Base-by-base conservation (phyloP, 2,888 invertebrate species). In the Lumbricus terrestris region DNA sequence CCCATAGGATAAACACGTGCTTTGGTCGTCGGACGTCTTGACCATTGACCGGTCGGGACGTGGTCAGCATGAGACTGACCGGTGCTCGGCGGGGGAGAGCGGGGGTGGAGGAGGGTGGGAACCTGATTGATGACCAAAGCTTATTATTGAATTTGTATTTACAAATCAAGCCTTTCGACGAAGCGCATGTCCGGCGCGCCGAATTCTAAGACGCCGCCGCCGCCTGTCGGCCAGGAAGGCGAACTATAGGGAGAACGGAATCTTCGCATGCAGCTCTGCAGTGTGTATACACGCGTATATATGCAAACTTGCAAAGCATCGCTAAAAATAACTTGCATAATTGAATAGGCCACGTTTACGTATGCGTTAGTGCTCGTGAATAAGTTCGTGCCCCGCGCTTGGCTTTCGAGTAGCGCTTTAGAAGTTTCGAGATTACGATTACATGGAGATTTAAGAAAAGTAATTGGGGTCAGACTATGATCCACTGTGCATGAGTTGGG, bases 101-200 rank as follows among this genome's bases (percentile, higher is more conserved):
- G n/a, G 85, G 85, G 16, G 4, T 35, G 85, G 16, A 18, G 4
- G 83, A n/a, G 15, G 54, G 16, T 20, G 35, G 13, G 18, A 18
- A 35, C 23, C 85, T 85, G 85, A 85, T 85, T 35, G 85, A 85
- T 85, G 85, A 34, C 85, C 85, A 35, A 37, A 35, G 34, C 85
- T 85, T 85, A 85, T 85, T 85, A 85, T 85, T 85, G 85, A 85
- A 85, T 85, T 37, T 85, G 85, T 85, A 37, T 85, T 85, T 85
- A 37, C 85, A 35, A 85, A 85, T 85, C 85, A 85, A 85, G 20
- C 37, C 6, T 35, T 85, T 85, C 85, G 85, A 18, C 35, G 85
- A 18, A 18, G 85, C 85, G 34, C 35, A 34, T 34, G 37, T 35
- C 85, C 34, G 35, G 16, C 35, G 34, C 85, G 6, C 23, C 29